Evolutionary conservation across 2,888 invertebrate species (phyloP).

Genomic region (Notodonta dromedarius): DNA sequence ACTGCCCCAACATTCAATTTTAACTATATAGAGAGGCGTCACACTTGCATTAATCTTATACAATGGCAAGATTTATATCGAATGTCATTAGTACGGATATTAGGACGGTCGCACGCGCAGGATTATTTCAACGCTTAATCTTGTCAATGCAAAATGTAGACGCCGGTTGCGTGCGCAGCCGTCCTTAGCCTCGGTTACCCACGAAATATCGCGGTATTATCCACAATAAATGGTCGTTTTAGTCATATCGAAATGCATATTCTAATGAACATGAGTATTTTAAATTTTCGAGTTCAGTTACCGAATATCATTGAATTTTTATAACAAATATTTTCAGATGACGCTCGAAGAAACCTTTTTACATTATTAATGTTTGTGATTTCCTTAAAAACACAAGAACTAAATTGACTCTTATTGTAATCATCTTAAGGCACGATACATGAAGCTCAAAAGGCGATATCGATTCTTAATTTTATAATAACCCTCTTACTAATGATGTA

Average conservation of each 20-base stretch:
- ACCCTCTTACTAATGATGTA: conserved; percentile 18
- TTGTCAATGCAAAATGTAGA: background rate
- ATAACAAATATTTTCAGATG: conserved; percentile 23
- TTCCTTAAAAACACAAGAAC: background rate
- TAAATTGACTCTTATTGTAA: conserved; percentile 21
- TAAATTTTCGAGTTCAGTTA: conserved; percentile 30
- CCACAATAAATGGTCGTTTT: conserved; percentile 18
- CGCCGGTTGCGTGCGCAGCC: background rate
- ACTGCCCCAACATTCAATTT: background rate
- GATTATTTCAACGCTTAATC: conserved; percentile 3
- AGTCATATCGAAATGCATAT: conserved; percentile 42
- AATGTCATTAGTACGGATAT: conserved; percentile 35
- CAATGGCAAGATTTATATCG: conserved; percentile 61
- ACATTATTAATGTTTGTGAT: background rate
- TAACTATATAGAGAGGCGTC: conserved; percentile 40
- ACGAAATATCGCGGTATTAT: conserved; percentile 7
- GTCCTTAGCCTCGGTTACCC: conserved; percentile 18
- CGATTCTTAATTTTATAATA: conserved; percentile 28
- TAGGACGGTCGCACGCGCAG: conserved; percentile 6
- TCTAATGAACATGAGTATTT: conserved; percentile 18
- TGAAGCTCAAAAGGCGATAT: conserved; percentile 27
- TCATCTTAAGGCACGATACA: conserved; percentile 37
- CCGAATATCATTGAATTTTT: conserved; percentile 12
- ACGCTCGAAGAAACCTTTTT: conserved; percentile 41
- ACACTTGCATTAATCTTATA: conserved; percentile 40